Evolutionary conservation across 1,140 invertebrate species (phyloP).

Genomic region (Heliconius congener): DNA sequence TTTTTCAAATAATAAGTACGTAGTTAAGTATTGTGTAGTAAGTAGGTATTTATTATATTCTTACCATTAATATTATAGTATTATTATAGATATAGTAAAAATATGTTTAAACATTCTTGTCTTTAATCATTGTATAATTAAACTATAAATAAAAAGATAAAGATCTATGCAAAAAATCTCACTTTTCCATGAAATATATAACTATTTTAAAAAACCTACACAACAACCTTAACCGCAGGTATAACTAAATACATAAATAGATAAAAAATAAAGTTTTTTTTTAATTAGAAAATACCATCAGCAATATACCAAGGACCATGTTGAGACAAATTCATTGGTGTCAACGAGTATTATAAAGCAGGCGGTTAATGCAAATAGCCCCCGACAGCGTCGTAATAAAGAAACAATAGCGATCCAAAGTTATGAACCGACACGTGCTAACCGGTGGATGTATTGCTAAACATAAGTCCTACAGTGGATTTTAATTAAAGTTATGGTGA

Average conservation of each 20-base stretch:
- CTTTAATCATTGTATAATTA: no score
- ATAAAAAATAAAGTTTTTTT: no score
- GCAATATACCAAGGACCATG: constrained; percentile 39
- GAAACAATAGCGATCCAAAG: constrained; percentile 60
- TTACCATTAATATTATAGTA: no score
- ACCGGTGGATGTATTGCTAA: constrained; percentile 11
- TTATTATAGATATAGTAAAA: no score
- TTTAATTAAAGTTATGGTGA: neutral
- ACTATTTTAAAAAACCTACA: no score
- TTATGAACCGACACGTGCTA: constrained; percentile 56
- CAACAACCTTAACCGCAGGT: no score
- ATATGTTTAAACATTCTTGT: no score
- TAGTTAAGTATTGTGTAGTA: neutral
- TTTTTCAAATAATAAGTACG: neutral
- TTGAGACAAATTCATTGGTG: constrained; percentile 54
- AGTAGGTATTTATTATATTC: neutral
- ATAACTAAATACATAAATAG: no score
- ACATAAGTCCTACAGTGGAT: neutral
- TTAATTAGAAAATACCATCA: neutral
- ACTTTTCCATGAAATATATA: no score
- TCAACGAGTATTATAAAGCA: constrained; percentile 63
- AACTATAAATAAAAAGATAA: no score
- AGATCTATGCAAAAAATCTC: no score
- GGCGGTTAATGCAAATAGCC: constrained; percentile 61
- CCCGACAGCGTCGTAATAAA: constrained; percentile 54